Conservation (phyloP, 30 jellyfish, hydroid and myxozoan species). For the Hydractinia symbiolongicarpus region DNA sequence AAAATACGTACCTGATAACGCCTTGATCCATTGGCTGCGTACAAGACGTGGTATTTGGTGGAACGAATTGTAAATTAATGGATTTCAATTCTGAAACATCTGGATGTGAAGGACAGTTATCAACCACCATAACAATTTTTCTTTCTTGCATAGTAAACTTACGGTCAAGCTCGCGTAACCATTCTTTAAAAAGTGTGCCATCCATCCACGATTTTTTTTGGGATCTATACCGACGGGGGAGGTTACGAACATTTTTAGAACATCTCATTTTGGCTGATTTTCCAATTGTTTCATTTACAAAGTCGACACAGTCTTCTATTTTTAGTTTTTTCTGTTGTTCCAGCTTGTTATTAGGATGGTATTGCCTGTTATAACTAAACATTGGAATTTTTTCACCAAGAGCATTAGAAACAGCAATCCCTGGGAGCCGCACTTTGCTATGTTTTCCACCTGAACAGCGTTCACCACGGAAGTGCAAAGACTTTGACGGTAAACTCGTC, state of each 20-base stretch:
- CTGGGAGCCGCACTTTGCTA: conserved; percentile 3
- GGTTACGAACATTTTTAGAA: conserved; percentile 42
- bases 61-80: conserved; percentile 44
- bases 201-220: conserved; percentile 51
- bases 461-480: not conserved
- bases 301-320: no score
- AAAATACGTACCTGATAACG: conserved; percentile 31
- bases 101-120: conserved; percentile 63
- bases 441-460: conserved; percentile 13
- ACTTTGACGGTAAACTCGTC: conserved; percentile 6
- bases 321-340: no score
- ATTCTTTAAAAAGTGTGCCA: conserved; percentile 47
- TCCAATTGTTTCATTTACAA: no score
- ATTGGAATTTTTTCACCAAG: conserved; percentile 38
- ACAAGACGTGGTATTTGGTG: conserved; percentile 55
- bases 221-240: conserved; percentile 36
- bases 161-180: conserved; percentile 53
- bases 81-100: conserved; percentile 44
- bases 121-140: conserved; percentile 40
- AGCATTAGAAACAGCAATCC: conserved; percentile 45
- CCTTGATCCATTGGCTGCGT: conserved; percentile 74
- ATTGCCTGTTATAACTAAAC: no score
- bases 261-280: conserved; percentile 44
- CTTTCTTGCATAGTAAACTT: conserved; percentile 35
- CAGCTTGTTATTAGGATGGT: no score